Percentiles rank a stretch among this genome's conserved stretches.
Evolutionary conservation across 2,888 invertebrate species (phyloP).

Genomic region (Scaptomyza cyrtandrae): DNA sequence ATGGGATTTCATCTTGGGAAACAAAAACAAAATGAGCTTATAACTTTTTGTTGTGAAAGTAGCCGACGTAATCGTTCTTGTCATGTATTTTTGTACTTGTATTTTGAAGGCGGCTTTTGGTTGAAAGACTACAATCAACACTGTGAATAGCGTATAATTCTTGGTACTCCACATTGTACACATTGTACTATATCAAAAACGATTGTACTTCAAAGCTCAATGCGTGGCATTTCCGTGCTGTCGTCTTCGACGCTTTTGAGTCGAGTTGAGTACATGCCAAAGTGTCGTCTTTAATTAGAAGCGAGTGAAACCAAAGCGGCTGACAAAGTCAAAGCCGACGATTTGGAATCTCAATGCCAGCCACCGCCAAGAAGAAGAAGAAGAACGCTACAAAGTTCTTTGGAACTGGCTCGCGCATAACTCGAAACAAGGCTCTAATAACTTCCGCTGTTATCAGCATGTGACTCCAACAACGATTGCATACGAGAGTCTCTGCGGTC

Average conservation of each 20-base stretch:
- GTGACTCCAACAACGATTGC: conserved; percentile 50
- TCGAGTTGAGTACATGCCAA: conserved; percentile 66
- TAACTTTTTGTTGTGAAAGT: conserved; percentile 5
- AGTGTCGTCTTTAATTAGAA: conserved; percentile 79
- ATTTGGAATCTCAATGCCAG: conserved; percentile 46
- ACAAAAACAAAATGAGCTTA: conserved; percentile 3
- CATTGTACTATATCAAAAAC: conserved; percentile 25
- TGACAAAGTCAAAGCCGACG: conserved; percentile 22
- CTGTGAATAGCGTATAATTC: conserved; percentile 45
- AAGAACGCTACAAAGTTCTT: conserved; percentile 56
- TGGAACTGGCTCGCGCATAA: conserved; percentile 62
- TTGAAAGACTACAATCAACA: conserved; percentile 21
- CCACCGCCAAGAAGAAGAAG: conserved; percentile 9
- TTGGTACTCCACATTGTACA: conserved; percentile 40
- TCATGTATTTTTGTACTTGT: neutral
- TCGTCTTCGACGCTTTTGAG: conserved; percentile 13
- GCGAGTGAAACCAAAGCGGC: conserved; percentile 63
- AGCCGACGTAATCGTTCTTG: neutral
- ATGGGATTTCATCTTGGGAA: conserved; percentile 11
- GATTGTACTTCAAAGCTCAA: conserved; percentile 47
- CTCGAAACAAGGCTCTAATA: conserved; percentile 65
- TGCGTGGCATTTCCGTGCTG: conserved; percentile 70
- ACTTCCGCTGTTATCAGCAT: conserved; percentile 70
- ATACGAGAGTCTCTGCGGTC: conserved; percentile 25
- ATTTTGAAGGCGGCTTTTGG: conserved; percentile 12